Base-by-base conservation (phyloP, 2,797 vertebrate species). In the Tangara arthus region DNA sequence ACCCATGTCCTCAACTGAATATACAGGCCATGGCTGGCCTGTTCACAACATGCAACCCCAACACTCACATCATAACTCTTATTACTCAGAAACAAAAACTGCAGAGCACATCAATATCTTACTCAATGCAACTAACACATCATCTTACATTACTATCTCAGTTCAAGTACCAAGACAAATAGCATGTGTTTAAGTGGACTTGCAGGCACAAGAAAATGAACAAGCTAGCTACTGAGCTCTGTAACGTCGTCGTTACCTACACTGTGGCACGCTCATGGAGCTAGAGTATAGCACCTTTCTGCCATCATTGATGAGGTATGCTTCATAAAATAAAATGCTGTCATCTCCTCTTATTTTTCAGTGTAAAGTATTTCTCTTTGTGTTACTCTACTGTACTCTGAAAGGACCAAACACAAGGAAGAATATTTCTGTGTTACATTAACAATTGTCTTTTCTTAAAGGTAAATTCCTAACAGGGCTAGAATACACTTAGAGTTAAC, bases 331-430 rank as follows among this genome's bases (percentile, higher is more conserved):
- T 80, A 89, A 94, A 96, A 95, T 94, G 86, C 57, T 97, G 92
- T 71, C 90, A 92, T 95, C 90, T 90, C 90, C 94, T 95, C 87
- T 96, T 95, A 96, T 77, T 92, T 92, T 92, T 94, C 90, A 92
- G 50, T 93, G 89, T 81, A 85, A 94, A 89, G 64, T 81, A 93
- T 94, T 93, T 95, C 60, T 93, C 83, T 90, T 76, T 96, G 41
- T 93, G 56, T 89, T 95, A 93, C 50, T 93, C 90, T 95, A 95
- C 6, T 79, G 92, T 93, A 61, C 75, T 95, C 87, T 93, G 89
- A 95, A 95, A 96, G 91, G 89, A 95, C 85, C 57, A 85, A 93
- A 92, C 81, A 95, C 16, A 94, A 87, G 71, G 60, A 92, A 96
- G 68, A 97, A 95, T 91, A 95, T 92, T 89, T 95, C 90, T 89